A percentile compares a stretch with the other conserved stretches of the same genome.
phyloP scores from a whole-genome alignment of 2,888 invertebrate genomes.

The Chydorus sphaericus region DNA sequence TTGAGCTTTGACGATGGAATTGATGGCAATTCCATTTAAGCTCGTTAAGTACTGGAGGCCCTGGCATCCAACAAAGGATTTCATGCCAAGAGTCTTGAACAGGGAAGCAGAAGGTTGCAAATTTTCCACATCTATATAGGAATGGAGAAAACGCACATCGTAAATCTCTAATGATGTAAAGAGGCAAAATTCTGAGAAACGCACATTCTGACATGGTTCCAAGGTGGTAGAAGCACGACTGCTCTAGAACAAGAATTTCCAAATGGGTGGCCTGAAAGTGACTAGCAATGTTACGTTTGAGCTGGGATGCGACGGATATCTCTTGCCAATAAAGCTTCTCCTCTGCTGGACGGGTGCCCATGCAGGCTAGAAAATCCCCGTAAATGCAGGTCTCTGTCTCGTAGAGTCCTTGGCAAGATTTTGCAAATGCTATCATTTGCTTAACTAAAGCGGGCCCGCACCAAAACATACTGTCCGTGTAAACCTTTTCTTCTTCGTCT shows the following conservation, averaged over 20 bases:
- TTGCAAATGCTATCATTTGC: slow-evolving; percentile 25
- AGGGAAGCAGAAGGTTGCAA: slow-evolving; percentile 10
- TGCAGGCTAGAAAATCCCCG: slow-evolving; percentile 32
- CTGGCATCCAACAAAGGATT: not conserved
- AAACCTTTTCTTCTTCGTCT: slow-evolving; percentile 22
- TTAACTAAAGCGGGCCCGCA: slow-evolving; percentile 28
- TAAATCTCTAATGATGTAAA: not conserved
- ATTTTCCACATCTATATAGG: slow-evolving; percentile 18
- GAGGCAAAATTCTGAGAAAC: too few relatives aligned
- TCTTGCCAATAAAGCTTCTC: not conserved
- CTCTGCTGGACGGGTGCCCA: slow-evolving; percentile 18
- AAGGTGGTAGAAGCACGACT: slow-evolving; percentile 29
- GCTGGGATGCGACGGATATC: not conserved
- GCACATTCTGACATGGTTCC: slow-evolving; percentile 28
- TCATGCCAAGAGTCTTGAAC: slow-evolving; percentile 4
- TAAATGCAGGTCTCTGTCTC: slow-evolving; percentile 33
- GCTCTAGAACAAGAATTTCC: slow-evolving; percentile 11
- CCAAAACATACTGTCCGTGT: slow-evolving; percentile 33
- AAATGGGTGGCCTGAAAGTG: slow-evolving; percentile 5
- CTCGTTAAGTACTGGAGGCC: not conserved
- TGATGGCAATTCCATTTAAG: slow-evolving; percentile 2
- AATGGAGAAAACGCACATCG: not conserved
- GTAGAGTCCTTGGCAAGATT: slow-evolving; percentile 23
- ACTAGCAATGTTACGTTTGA: not conserved
- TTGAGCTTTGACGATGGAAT: not conserved